Base-by-base conservation (phyloP, 2,113 vertebrate genomes). In the Cryptoleucopteryx plumbea region DNA sequence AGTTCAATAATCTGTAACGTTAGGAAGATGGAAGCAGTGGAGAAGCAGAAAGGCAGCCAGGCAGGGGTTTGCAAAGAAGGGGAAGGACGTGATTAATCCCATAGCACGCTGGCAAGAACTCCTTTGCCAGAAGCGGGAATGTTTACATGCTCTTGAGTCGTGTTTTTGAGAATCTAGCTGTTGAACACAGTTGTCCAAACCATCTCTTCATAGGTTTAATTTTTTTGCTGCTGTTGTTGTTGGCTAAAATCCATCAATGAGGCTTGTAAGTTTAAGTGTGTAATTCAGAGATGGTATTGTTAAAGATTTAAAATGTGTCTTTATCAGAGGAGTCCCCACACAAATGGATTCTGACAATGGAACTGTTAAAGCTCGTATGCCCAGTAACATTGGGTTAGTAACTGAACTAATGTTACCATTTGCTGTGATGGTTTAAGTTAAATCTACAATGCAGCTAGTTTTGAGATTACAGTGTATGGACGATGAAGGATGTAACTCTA, bases 91-190 rank as follows among this genome's bases (percentile, higher is more conserved):
- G 20, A 53, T 43, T 36, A 59, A 38, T 67, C 17, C 71, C 23
- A 6, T 29, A 34, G n/a, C 21, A 10, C 17, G 4, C 31, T 45
- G 50, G 61, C 71, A 50, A 0, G 23, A n/a, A 48, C 16, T 25
- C 5, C 25, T 77, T 29, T 73, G 42, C 53, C 53, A 65, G 79
- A 52, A 88, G 18, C 11, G 63, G 82, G 19, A 80, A 26, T 58
- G 27, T 19, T 19, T 20, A 62, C n/a, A 25, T 17, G 31, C 73
- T 62, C 31, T n/a, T n/a, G 19, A 73, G 27, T 8, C 5, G 2
- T 13, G 9, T 0, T 65, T 75, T 31, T 67, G 34, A 52, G 22
- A 80, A 23, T 31, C 0, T 0, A 23, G 43, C 40, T 47, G 12
- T 38, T 85, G 45, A 58, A 48, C 23, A 25, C 13, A 40, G 47